These are phyloP conservation scores for Emmelina monodactyla DNA, from an alignment of 2,888 invertebrate genomes.

Conservation along the genomic window DNA sequence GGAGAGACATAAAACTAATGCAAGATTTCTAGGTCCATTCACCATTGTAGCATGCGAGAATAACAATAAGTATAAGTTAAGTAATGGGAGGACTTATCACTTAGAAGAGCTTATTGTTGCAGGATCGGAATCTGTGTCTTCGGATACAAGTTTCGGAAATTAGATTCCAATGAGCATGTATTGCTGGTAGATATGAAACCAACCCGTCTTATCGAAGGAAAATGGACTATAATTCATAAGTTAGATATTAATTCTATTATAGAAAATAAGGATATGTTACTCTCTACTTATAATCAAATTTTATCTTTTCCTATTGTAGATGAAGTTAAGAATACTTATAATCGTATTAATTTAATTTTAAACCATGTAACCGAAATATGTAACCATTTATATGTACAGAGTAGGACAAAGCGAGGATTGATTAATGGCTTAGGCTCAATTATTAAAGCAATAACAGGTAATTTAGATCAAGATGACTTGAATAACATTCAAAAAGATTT, in stretches of 20 bases:
- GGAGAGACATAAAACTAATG: background rate
- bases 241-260: constrained; percentile 4
- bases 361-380: constrained; percentile 9
- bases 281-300: background rate
- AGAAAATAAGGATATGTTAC: background rate
- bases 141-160: constrained; percentile 9
- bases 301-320: background rate
- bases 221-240: constrained; percentile 3
- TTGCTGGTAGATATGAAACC: constrained; percentile 6
- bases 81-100: constrained; percentile 10
- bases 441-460: constrained; percentile 5
- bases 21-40: background rate
- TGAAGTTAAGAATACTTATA: constrained; percentile 6
- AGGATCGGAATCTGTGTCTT: constrained; percentile 5
- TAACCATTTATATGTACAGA: constrained; percentile 8
- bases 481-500: background rate
- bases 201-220: constrained; percentile 4
- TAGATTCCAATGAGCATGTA: constrained; percentile 7
- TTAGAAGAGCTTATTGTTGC: constrained; percentile 12
- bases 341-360: constrained; percentile 10
- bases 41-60: background rate
- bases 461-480: constrained; percentile 3
- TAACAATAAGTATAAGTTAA: constrained; percentile 11
- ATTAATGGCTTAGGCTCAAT: constrained; percentile 6
- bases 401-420: constrained; percentile 6